phyloP scores from a whole-genome alignment of 2,888 invertebrate genomes.

The Drosophila pseudotakahashii region DNA sequence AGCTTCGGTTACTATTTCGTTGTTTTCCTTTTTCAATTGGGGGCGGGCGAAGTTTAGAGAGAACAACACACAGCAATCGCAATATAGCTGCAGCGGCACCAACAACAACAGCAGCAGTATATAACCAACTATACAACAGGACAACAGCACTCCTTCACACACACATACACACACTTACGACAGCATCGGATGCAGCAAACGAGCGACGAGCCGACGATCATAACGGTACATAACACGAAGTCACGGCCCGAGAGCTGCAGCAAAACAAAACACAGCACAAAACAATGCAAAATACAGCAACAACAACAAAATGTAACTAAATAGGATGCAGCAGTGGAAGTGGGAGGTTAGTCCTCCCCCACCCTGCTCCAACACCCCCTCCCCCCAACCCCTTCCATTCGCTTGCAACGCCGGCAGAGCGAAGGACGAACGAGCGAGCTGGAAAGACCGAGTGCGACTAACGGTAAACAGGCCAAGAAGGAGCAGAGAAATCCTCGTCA shows the following conservation, averaged over 20 bases:
- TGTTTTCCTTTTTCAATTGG: slow-evolving; percentile 26
- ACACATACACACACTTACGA: slow-evolving; percentile 28
- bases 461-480: slow-evolving; percentile 70
- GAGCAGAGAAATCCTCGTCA: slow-evolving; percentile 47
- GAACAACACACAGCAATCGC: slow-evolving; percentile 66
- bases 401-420: slow-evolving; percentile 50
- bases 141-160: slow-evolving; percentile 28
- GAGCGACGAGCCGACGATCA: slow-evolving; percentile 74
- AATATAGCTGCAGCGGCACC: slow-evolving; percentile 53
- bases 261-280: slow-evolving; percentile 82
- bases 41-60: slow-evolving; percentile 64
- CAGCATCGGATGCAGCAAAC: slow-evolving; percentile 53
- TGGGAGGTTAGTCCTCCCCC: slow-evolving; percentile 33
- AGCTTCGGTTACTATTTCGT: slow-evolving; percentile 33
- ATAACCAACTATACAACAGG: slow-evolving; percentile 64
- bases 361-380: slow-evolving; percentile 28
- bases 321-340: slow-evolving; percentile 65
- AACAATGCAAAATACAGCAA: slow-evolving; percentile 79
- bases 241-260: slow-evolving; percentile 64
- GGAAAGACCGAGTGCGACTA: slow-evolving; percentile 77
- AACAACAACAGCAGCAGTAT: slow-evolving; percentile 54
- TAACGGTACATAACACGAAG: slow-evolving; percentile 75
- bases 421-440: slow-evolving; percentile 78
- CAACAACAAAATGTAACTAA: slow-evolving; percentile 73
- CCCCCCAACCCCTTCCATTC: slow-evolving; percentile 14